phyloP scores from a whole-genome alignment of 2,797 vertebrate genomes.

The Caiman crocodilus region DNA sequence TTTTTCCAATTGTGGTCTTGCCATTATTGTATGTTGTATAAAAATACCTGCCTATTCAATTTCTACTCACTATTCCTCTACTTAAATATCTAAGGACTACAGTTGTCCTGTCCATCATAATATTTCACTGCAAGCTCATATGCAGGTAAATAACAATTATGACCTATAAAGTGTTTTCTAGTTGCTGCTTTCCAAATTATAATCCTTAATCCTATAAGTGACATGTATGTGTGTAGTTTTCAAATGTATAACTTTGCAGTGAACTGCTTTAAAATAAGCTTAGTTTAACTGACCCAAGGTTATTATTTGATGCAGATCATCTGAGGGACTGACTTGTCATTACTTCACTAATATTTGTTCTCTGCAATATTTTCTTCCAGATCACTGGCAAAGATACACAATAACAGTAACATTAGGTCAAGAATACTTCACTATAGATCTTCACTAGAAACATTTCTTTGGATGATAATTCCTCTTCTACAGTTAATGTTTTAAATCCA shows the following conservation, averaged over 20 bases:
- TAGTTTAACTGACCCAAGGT: not conserved
- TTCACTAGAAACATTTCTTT: not conserved
- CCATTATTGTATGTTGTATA: no score
- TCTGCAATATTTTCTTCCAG: not conserved
- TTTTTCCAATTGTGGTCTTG: no score
- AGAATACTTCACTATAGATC: not conserved
- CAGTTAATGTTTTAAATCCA: not conserved
- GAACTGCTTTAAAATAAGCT: not conserved
- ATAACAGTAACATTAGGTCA: not conserved
- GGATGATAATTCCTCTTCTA: not conserved
- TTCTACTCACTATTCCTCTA: no score
- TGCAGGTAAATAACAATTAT: no score
- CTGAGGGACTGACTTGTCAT: not conserved
- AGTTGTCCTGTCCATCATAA: no score
- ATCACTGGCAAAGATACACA: not conserved
- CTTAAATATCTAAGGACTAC: no score
- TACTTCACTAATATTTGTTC: not conserved
- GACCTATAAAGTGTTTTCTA: no score
- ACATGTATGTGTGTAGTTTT: not conserved
- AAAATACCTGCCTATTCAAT: no score
- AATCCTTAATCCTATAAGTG: not conserved
- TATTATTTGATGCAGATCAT: not conserved
- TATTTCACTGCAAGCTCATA: no score
- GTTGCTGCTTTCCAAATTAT: not conserved
- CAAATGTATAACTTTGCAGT: not conserved